Evolutionary conservation across 1,140 invertebrate genomes (phyloP).

Genomic region (Nebria ingens): DNA sequence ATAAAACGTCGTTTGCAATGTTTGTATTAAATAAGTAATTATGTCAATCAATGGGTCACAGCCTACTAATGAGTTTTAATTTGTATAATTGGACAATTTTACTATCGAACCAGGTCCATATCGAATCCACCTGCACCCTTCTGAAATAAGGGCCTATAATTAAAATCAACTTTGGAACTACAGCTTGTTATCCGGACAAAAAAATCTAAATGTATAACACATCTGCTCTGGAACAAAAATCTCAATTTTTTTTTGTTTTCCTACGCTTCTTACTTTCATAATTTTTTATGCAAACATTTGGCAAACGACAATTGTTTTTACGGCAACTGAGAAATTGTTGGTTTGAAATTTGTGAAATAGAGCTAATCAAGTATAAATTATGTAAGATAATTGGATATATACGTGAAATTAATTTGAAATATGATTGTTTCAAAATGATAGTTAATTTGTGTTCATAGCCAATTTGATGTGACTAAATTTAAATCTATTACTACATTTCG

Average conservation of each 20-base stretch:
- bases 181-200: not conserved
- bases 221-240: not conserved
- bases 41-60: not conserved
- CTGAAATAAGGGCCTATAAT: not conserved
- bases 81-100: conserved; percentile 4
- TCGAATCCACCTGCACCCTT: not conserved
- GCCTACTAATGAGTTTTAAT: not conserved
- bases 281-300: not conserved
- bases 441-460: too few relatives aligned
- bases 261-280: not conserved
- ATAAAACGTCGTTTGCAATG: too few relatives aligned
- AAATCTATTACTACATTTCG: not conserved
- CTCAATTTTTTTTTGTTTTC: not conserved
- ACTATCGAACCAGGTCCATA: not conserved
- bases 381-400: too few relatives aligned
- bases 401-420: too few relatives aligned
- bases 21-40: too few relatives aligned
- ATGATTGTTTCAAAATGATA: not conserved
- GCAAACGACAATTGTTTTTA: not conserved
- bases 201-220: conserved; percentile 4
- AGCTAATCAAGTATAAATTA: too few relatives aligned
- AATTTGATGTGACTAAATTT: not conserved
- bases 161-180: not conserved
- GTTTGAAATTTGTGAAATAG: too few relatives aligned
- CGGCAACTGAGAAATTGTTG: not conserved